Conservation (phyloP, 2,113 vertebrate genomes). For the Cyprinus carpio region DNA sequence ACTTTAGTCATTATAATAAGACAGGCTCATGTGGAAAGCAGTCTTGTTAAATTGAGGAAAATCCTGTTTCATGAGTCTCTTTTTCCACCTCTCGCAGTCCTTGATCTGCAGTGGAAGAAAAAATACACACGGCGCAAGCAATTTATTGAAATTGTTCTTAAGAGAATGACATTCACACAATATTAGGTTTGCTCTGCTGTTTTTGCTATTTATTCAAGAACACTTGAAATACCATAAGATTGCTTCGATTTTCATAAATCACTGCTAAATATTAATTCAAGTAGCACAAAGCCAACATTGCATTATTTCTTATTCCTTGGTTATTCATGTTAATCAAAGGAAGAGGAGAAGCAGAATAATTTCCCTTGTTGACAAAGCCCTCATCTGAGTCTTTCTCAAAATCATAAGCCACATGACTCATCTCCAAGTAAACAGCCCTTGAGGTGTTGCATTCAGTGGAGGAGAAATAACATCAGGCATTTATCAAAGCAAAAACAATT, state of each 20-base stretch:
- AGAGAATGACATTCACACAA: constrained; percentile 15
- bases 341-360: constrained; percentile 26
- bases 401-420: constrained; percentile 32
- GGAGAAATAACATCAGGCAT: constrained; percentile 30
- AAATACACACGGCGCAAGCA: neutral
- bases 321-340: constrained; percentile 37
- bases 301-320: constrained; percentile 3
- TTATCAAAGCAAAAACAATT: constrained; percentile 35
- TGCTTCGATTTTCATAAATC: constrained; percentile 14
- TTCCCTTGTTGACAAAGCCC: constrained; percentile 39
- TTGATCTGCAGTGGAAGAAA: constrained; percentile 4
- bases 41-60: neutral
- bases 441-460: constrained; percentile 27
- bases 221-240: neutral
- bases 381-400: constrained; percentile 25
- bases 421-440: constrained; percentile 30
- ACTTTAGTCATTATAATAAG: constrained; percentile 36
- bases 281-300: constrained; percentile 3
- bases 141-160: constrained; percentile 22
- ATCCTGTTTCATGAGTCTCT: constrained; percentile 17
- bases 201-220: neutral
- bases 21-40: constrained; percentile 17
- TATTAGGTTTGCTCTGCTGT: constrained; percentile 1
- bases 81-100: neutral
- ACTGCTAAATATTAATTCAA: constrained; percentile 6